These are phyloP conservation scores for Molossus molossus DNA, from an alignment of 2,797 vertebrate genomes.

Conservation along the genomic window DNA sequence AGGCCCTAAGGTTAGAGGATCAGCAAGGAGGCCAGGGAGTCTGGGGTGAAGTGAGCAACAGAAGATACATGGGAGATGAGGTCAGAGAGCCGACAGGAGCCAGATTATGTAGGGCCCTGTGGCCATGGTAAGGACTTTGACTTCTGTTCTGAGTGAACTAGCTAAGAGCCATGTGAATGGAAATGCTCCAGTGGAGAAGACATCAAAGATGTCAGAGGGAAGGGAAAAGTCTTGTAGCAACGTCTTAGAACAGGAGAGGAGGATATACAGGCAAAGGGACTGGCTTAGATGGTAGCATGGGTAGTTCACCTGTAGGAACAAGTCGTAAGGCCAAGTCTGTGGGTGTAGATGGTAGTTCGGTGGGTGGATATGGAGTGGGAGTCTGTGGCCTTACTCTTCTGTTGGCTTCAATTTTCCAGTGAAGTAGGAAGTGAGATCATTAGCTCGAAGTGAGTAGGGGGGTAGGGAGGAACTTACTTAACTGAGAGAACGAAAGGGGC, in stretches of 20 bases:
- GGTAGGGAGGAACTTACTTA: background rate
- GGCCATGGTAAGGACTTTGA: background rate
- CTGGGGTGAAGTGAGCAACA: background rate
- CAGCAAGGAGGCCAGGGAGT: background rate
- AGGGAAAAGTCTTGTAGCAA: background rate
- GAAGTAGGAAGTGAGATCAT: constrained; percentile 24
- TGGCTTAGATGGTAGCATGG: background rate
- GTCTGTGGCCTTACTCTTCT: constrained; percentile 17
- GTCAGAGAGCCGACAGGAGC: background rate
- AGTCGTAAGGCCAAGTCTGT: background rate
- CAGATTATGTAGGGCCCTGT: rapidly evolving
- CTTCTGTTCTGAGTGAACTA: background rate
- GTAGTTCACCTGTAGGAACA: background rate
- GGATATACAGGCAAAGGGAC: background rate
- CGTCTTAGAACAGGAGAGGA: too few species aligned
- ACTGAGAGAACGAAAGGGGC: background rate
- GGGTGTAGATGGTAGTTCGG: background rate
- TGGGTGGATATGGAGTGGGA: background rate
- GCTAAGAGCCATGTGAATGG: background rate
- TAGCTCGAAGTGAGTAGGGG: background rate
- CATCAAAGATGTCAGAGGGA: background rate
- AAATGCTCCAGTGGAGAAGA: background rate
- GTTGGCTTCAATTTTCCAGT: constrained; percentile 17
- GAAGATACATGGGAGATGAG: background rate
- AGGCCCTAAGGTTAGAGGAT: background rate